These are phyloP conservation scores for Pimephales promelas DNA, from an alignment of 2,113 vertebrate species.

Conservation along the genomic window DNA sequence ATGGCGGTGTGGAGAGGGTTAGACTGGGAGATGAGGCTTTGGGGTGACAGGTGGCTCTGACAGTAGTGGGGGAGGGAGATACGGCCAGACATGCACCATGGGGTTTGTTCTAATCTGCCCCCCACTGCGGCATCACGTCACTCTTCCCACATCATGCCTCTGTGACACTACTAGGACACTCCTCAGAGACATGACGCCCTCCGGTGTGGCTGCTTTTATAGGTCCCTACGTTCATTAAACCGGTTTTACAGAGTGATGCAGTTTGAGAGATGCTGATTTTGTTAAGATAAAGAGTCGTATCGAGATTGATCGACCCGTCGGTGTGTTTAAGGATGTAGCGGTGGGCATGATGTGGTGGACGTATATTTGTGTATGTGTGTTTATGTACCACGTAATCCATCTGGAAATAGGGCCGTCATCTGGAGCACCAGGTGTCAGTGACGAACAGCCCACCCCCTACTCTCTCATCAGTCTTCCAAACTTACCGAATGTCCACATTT, in stretches of 20 bases:
- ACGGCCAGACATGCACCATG: slow-evolving; percentile 61
- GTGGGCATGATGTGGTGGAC: neutral
- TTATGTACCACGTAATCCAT: slow-evolving; percentile 68
- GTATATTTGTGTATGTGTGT: slow-evolving; percentile 36
- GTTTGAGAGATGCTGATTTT: slow-evolving; percentile 6
- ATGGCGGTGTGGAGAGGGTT: slow-evolving; percentile 37
- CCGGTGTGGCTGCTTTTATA: slow-evolving; percentile 21
- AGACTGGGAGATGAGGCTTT: slow-evolving; percentile 54
- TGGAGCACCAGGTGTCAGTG: slow-evolving; percentile 79
- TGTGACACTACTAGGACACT: slow-evolving; percentile 28
- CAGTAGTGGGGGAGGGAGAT: slow-evolving; percentile 59
- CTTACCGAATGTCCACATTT: slow-evolving; percentile 45
- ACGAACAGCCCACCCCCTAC: slow-evolving; percentile 52
- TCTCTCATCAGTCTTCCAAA: slow-evolving; percentile 63
- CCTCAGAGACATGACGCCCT: slow-evolving; percentile 8
- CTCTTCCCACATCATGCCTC: slow-evolving; percentile 47
- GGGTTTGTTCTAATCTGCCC: slow-evolving; percentile 72
- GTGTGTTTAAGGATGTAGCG: neutral
- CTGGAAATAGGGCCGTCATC: slow-evolving; percentile 76
- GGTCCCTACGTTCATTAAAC: neutral
- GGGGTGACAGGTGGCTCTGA: slow-evolving; percentile 72
- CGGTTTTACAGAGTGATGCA: neutral
- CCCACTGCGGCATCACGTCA: slow-evolving; percentile 54
- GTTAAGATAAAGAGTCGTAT: neutral
- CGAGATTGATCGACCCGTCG: slow-evolving; percentile 9